Evolutionary conservation across 2,888 invertebrate species (phyloP), one percentile per base, ranked within the genome.

Genomic region (Stenoptilia bipunctidactyla): DNA sequence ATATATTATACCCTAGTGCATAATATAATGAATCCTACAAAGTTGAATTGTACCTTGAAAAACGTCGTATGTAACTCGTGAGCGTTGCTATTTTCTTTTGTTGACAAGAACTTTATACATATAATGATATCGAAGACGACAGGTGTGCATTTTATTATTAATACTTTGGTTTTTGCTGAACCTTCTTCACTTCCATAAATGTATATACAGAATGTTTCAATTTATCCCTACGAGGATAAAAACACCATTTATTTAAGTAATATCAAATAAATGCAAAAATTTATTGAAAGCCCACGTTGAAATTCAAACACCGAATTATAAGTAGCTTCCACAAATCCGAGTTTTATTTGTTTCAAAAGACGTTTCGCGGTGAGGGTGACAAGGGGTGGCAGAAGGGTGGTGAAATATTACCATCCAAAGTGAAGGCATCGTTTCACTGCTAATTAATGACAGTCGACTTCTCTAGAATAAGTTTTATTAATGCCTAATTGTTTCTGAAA

Each of bases 401-500:
- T 8, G 49, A 55, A 51, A 55, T 56, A 58, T 59, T 61, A 53
- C 48, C 53, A 42, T 55, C 45, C 52, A 40, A 37, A 37, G 25
- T 13, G 13, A 37, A 37, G 13, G n/a, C 45, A 47, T 49, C 51
- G 49, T 48, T 52, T 52, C 55, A 47, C 49, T 60, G 61, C 62
- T 74, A 75, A 79, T 79, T 76, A 77, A 77, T 61, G 58, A 30
- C 27, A 15, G n/a, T 2, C 37, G 10, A 14, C 27, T 56, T 56
- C 47, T 50, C 49, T 49, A 49, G 48, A 49, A 53, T 53, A 52
- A 50, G 55, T 68, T 69, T 71, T 66, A 67, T 70, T 71, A 61
- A 58, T 59, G 61, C 58, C 53, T 66, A 72, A 79, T 80, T 80
- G 76, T 75, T 80, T 76, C 74, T 65, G 63, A 70, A 72, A 66